Conservation (phyloP, 2,888 invertebrate genomes). For the Mesochorus sp. region DNA sequence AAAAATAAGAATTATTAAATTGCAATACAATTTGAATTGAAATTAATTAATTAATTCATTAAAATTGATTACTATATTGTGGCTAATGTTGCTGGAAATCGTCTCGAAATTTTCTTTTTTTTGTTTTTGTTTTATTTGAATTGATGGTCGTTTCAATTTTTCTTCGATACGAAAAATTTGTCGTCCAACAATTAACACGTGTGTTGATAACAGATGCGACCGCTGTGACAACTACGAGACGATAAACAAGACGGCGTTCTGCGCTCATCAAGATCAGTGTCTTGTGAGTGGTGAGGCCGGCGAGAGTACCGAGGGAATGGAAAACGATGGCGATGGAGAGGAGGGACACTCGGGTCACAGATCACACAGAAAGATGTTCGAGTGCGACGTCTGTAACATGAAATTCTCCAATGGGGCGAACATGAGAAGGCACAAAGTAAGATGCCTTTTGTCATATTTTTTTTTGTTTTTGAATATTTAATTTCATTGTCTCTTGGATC, state of each 20-base stretch:
- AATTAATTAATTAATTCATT: no score
- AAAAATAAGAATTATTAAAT: no score
- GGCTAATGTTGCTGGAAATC: no score
- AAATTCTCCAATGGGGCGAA: slow-evolving; percentile 98
- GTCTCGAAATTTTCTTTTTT: no score
- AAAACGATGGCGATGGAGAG: slow-evolving; percentile 80
- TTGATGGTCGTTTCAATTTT: no score
- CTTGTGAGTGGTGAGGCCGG: slow-evolving; percentile 81
- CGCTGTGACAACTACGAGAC: slow-evolving; percentile 93
- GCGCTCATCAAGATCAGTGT: slow-evolving; percentile 89
- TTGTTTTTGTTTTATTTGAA: no score
- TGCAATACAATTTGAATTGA: no score
- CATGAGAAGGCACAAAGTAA: slow-evolving; percentile 94
- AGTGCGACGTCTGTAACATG: slow-evolving; percentile 98
- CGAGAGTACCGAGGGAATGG: slow-evolving; percentile 78
- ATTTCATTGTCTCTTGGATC: not conserved
- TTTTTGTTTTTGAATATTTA: not conserved
- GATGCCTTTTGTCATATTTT: slow-evolving; percentile 53
- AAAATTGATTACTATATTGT: no score
- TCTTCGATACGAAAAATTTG: not conserved
- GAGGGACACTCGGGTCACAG: slow-evolving; percentile 82
- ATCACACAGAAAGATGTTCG: slow-evolving; percentile 92
- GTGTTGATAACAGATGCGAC: slow-evolving; percentile 85
- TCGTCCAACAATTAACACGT: not conserved
- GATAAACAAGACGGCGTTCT: slow-evolving; percentile 88